A percentile compares a stretch with the other conserved stretches of the same genome.
Evolutionary conservation across 2,113 vertebrate species (phyloP).

Genomic region (Leucopsar rothschildi): DNA sequence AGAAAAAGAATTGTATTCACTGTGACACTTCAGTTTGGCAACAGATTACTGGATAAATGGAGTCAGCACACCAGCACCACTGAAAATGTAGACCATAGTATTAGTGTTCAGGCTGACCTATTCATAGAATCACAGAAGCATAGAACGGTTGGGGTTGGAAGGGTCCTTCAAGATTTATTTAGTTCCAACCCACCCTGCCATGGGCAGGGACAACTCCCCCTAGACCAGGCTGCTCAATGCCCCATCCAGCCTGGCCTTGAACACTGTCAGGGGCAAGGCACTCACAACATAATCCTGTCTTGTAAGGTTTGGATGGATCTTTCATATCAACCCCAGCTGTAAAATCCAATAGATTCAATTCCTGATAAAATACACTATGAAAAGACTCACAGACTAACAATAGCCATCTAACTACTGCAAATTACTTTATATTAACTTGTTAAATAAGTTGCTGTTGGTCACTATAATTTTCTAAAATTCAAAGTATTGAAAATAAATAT

Average conservation of each 20-base stretch:
- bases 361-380: not conserved
- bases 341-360: not conserved
- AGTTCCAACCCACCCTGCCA: not conserved
- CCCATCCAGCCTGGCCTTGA: not conserved
- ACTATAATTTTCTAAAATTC: not conserved
- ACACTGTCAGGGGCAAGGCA: not conserved
- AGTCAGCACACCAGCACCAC: not conserved
- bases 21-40: not conserved
- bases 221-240: not conserved
- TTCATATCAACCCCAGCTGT: not conserved
- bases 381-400: not conserved
- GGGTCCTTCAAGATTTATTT: not conserved
- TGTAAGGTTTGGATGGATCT: not conserved
- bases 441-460: not conserved
- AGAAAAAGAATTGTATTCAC: not conserved
- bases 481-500: not conserved
- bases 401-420: not conserved
- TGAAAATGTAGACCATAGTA: not conserved
- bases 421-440: not conserved
- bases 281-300: not conserved
- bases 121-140: not conserved
- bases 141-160: not conserved
- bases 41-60: not conserved
- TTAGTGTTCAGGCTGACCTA: not conserved
- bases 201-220: not conserved